Evolutionary conservation across 1,140 invertebrate species (phyloP), one percentile per base, ranked within the genome.

Genomic region (Marisa cornuarietis): DNA sequence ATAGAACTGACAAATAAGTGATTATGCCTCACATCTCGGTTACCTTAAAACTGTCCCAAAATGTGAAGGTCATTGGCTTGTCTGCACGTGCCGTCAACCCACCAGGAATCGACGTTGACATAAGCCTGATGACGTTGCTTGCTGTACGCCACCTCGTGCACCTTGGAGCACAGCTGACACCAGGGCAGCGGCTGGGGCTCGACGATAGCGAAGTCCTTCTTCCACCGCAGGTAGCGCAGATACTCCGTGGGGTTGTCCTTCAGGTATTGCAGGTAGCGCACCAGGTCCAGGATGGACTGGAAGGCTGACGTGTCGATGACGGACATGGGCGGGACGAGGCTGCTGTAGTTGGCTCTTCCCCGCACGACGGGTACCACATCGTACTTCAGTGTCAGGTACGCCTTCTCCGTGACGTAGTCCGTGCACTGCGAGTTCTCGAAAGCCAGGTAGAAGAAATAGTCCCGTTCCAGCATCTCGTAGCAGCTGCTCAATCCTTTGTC

Each of bases 351-450:
- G 11, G 79, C 79, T 14, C 73, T 73, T 11, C 79, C 79, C 52
- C 72, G 14, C 52, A 80, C 79, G 4, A 80, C 61, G 9, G 79
- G 79, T 18, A 80, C 52, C n/a, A 69, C 42, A 58, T 76, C 58
- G 42, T 42, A 22, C 16, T 69, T 42, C 26, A 77, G 22, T 16
- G 31, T 66, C 20, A 24, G 42, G 16, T 22, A 76, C 11, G 76
- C n/a, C 66, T 80, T 80, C 68, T 80, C 79, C 11, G 79, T 80
- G 13, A 71, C n/a, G 52, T 80, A 80, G 51, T 80, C 79, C 7
- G 22, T 18, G 51, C 79, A 80, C 20, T 76, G 24, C 10, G 79
- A 76, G 68, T 80, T 80, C 49, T 80, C 79, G 11, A 80, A 80
- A 0, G 79, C 65, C 51, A 80, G 58, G 49, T 80, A 80, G 65